A percentile compares a stretch with the other conserved stretches of the same genome.
These are phyloP conservation scores for Patella caerulea DNA, from an alignment of 2,888 invertebrate species.

Conservation along the genomic window DNA sequence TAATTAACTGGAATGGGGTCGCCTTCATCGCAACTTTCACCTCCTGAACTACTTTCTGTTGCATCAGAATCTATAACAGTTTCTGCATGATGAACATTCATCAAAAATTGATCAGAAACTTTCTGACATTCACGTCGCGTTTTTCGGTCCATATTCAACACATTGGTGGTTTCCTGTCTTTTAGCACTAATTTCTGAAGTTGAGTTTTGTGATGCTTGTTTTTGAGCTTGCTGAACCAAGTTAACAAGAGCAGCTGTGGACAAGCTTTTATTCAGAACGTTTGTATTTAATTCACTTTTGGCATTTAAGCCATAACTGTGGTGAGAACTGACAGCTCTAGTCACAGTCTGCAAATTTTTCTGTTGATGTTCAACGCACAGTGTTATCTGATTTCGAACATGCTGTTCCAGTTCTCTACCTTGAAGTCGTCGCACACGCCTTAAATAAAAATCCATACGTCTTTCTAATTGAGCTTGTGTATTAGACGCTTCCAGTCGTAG, in stretches of 20 bases:
- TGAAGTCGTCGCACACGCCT: slow-evolving; percentile 84
- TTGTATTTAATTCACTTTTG: slow-evolving; percentile 55
- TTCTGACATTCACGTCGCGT: slow-evolving; percentile 75
- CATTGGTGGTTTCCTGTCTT: slow-evolving; percentile 40
- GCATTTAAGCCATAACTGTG: slow-evolving; percentile 27
- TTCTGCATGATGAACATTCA: slow-evolving; percentile 83
- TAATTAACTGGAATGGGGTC: slow-evolving; percentile 42
- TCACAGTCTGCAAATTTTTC: slow-evolving; percentile 62
- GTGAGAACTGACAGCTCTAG: slow-evolving; percentile 50
- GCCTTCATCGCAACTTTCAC: slow-evolving; percentile 93
- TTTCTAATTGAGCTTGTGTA: slow-evolving; percentile 78
- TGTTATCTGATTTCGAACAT: slow-evolving; percentile 84
- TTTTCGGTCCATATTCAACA: slow-evolving; percentile 58
- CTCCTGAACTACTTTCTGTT: slow-evolving; percentile 93
- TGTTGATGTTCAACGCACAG: slow-evolving; percentile 84
- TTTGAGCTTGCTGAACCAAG: slow-evolving; percentile 76
- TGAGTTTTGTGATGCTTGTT: slow-evolving; percentile 54
- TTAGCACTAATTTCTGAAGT: slow-evolving; percentile 20
- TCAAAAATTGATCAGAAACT: slow-evolving; percentile 80
- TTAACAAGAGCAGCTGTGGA: slow-evolving; percentile 76
- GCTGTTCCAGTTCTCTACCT: slow-evolving; percentile 82
- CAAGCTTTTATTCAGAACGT: slow-evolving; percentile 68
- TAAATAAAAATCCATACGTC: slow-evolving; percentile 81
- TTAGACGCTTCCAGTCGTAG: slow-evolving; percentile 45
- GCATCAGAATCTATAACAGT: slow-evolving; percentile 90